phyloP scores from a whole-genome alignment of 2,113 vertebrate genomes.

The Marcusenius ussheri region DNA sequence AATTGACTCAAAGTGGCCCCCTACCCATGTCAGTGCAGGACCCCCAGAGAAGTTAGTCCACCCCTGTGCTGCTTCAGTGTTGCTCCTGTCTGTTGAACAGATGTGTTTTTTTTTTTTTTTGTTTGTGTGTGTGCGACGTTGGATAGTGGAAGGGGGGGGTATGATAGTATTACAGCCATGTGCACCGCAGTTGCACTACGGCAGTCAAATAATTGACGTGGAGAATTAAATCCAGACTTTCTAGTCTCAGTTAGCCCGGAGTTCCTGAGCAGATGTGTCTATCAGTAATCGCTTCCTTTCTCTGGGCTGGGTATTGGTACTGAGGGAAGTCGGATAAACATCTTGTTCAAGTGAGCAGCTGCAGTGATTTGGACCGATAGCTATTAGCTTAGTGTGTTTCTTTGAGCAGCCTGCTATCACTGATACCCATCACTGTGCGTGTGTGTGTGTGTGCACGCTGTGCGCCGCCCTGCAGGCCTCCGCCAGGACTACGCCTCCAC shows the following conservation, averaged over 20 bases:
- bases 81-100: neutral
- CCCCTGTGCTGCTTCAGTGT: neutral
- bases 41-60: neutral
- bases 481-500: conserved; percentile 93
- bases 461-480: conserved; percentile 66
- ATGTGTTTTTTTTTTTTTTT: neutral
- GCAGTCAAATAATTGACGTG: neutral
- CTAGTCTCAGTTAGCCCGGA: neutral
- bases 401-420: neutral
- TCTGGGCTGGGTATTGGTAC: neutral
- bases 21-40: neutral
- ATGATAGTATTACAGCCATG: neutral
- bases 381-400: neutral
- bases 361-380: neutral
- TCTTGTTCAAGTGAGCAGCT: neutral
- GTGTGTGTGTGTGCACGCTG: neutral
- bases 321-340: neutral
- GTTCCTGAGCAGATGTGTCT: neutral
- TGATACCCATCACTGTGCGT: neutral
- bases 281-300: neutral
- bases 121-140: neutral
- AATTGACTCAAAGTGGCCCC: no score
- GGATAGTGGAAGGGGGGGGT: no score
- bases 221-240: neutral
- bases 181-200: neutral